Evolutionary conservation across 2,888 invertebrate species (phyloP), one percentile per base, ranked within the genome.

Genomic region (Diloba caeruleocephala): DNA sequence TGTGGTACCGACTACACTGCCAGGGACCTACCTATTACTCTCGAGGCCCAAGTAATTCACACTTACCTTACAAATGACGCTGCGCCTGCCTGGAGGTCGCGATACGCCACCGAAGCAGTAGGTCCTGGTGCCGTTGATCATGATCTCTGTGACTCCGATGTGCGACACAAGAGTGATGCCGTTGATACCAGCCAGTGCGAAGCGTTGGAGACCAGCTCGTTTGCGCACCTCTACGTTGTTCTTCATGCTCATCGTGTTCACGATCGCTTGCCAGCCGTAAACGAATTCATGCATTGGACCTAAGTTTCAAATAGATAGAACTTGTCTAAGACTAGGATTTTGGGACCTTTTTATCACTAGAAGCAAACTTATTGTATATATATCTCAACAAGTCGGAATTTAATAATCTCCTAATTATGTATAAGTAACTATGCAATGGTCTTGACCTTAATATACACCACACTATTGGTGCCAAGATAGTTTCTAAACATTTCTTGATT

Each of bases 211-310:
- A 0, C 93, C 93, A 10, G 92, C 93, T 0, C 93, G 83, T 72
- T 92, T 92, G 43, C 93, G 88, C 14, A 92, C 92, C 57, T 93
- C 93, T 0, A 92, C 93, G 67, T 92, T 92, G 54, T 93, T 93
- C 71, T 92, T 92, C 92, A 91, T 90, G 46, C 92, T 92, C 92
- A 93, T 92, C 1, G 92, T 92, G 67, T 92, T 93, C n/a, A 92
- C 91, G 60, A 92, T 91, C 17, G 92, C 89, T 77, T 93, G 92
- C 92, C 92, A 92, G 1, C 93, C 93, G 64, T 93, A 93, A 4
- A 93, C 92, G 61, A 93, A 93, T 54, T 92, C 92, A 62, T 92
- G 93, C 91, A 93, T 90, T 5, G 92, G 92, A 37, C 92, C 92
- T 92, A 3, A 4, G 5, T 21, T 21, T 21, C 7, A 21, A 1